Base-by-base conservation (phyloP, 1,140 invertebrate species). In the Eufriesea mexicana region DNA sequence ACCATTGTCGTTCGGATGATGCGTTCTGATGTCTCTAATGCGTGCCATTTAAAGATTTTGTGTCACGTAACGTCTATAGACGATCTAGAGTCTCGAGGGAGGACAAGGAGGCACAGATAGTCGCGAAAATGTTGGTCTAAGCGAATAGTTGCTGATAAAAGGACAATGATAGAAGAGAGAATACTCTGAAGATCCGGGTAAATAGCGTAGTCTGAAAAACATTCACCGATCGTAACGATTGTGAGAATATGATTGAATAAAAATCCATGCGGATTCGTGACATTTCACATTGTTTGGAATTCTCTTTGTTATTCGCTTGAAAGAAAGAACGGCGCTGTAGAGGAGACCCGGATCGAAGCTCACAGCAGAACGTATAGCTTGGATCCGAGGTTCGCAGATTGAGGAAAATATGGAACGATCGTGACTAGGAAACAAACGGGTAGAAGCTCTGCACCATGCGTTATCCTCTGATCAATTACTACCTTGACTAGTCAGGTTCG, bases 301-400 rank as follows among this genome's bases (percentile, higher is more conserved):
- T 86, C 75, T 25, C 66, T 83, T 83, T 75, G 82, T 85, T 79
- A 70, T 83, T 61, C 28, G 73, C 8, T 8, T 28, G 45, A 23
- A 49, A 71, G 35, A 84, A 82, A 64, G 42, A 28, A 28, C 10
- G 5, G 20, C 25, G 47, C 14, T 70, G 47, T 20, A 10, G 25
- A 35, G 35, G 42, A 23, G 54, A 20, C 16, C 4, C 23, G 51
- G 20, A 51, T 82, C 71, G 62, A 76, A 66, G 25, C 45, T 28
- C 1, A 51, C 23, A 59, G 14, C 51, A 62, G 35, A 54, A 59
- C 28, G 59, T 74, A 74, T 64, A 47, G 49, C 45, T 73, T 66
- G 20, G 59, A 14, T 35, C 2, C 68, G 35, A 74, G 45, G 45
- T 49, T 54, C 12, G 47, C 5, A 51, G 45, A 28, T 54, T n/a